Conservation (phyloP, 2,797 vertebrate genomes). For the Cyclopterus lumpus region DNA sequence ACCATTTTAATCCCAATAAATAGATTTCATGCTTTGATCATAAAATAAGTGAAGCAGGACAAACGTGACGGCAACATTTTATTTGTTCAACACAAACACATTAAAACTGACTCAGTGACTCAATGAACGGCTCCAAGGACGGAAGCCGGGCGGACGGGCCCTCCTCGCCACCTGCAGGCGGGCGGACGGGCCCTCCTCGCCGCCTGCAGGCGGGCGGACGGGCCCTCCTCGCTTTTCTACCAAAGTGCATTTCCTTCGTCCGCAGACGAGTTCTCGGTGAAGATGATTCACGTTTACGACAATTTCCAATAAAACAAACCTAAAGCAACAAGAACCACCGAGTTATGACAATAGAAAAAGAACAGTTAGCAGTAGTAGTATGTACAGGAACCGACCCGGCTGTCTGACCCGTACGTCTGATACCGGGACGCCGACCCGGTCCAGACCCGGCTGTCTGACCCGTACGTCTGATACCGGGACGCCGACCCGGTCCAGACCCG, state of each 20-base stretch:
- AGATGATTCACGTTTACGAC: conserved; percentile 66
- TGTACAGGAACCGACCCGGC: conserved; percentile 50
- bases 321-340: conserved; percentile 66
- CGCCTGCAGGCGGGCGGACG: too few species aligned
- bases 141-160: too few species aligned
- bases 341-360: conserved; percentile 62
- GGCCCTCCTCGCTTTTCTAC: not conserved
- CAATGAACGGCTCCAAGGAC: conserved; percentile 80
- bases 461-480: too few species aligned
- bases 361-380: conserved; percentile 67
- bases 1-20: not conserved
- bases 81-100: conserved; percentile 73
- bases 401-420: too few species aligned
- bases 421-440: too few species aligned
- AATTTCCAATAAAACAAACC: conserved; percentile 54
- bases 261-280: conserved; percentile 43
- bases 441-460: too few species aligned
- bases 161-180: too few species aligned
- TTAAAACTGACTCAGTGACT: conserved; percentile 73
- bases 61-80: conserved; percentile 73
- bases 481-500: too few species aligned
- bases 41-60: not conserved
- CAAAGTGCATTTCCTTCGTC: conserved; percentile 49
- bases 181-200: too few species aligned
- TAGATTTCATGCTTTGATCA: too few species aligned